Base-by-base conservation (phyloP, 2,113 vertebrate species). In the Glareola pratincola region DNA sequence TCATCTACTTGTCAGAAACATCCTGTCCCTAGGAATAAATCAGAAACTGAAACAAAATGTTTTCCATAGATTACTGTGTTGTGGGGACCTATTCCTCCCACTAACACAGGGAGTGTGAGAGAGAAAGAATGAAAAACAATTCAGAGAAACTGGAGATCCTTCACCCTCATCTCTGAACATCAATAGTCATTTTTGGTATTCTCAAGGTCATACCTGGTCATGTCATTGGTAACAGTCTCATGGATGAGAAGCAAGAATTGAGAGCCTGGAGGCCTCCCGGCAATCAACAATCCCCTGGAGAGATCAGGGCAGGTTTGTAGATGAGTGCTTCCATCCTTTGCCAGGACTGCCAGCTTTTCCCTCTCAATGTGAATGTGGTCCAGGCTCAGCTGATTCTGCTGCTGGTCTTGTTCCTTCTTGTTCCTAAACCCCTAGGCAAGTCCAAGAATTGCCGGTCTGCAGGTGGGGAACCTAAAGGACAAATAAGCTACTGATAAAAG, bases 361-460 rank as follows among this genome's bases (percentile, higher is more conserved):
- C 7, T 39, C 10, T 50, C 0, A 1, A 3, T 19, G 8, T 45
- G 34, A 74, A 43, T 0, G 1, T 27, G 12, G 18, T 45, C 85
- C 41, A 54, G 27, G 54, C 20, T 64, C 30, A 57, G 6, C 26
- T 71, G 10, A 11, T 85, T 74, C 41, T 78, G 17, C 13, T 64
- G n/a, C 50, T 72, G 8, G 5, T 79, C 37, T 63, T 62, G 7
- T 26, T 81, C 8, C 19, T 73, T 74, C 0, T 0, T 81, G 36
- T 37, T 85, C 20, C 14, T 71, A 11, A 45, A 48, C 34, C 56
- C 53, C 13, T 48, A 48, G 9, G 6, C 0, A 2, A 53, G 16
- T 57, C 23, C 41, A 73, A 39, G 9, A 66, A 66, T 14, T 84
- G 7, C 15, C 62, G 9, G 3, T 71, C 23, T 81, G 36, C 12